A percentile compares a stretch with the other conserved stretches of the same genome.
Evolutionary conservation across 2,888 invertebrate species (phyloP).

Genomic region (Pollenia amentaria): DNA sequence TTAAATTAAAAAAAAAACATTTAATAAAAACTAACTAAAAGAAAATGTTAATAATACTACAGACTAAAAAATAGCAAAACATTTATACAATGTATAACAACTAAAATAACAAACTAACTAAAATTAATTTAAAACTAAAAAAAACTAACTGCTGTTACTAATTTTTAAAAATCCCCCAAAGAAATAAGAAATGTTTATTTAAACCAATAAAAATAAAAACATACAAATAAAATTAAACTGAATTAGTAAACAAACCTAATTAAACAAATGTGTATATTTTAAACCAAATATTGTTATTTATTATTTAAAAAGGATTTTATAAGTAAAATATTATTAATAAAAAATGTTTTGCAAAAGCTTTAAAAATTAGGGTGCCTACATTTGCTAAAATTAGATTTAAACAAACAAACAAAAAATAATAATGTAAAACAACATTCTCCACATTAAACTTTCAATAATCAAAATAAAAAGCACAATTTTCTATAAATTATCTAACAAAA

Average conservation of each 20-base stretch:
- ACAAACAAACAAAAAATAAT: constrained; percentile 61
- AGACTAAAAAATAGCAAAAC: constrained; percentile 33
- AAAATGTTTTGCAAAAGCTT: constrained; percentile 85
- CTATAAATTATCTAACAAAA: background rate
- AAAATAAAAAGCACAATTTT: constrained; percentile 28
- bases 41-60: constrained; percentile 55
- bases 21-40: constrained; percentile 52
- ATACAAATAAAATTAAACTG: constrained; percentile 48
- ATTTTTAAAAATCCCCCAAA: constrained; percentile 57
- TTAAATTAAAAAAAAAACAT: constrained; percentile 20
- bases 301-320: constrained; percentile 76
- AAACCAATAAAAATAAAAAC: constrained; percentile 50
- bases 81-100: constrained; percentile 31
- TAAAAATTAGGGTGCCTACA: constrained; percentile 85
- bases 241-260: constrained; percentile 37
- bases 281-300: constrained; percentile 71
- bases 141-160: constrained; percentile 41
- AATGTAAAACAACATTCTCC: constrained; percentile 18
- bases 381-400: constrained; percentile 84
- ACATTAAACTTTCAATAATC: constrained; percentile 9
- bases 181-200: constrained; percentile 67
- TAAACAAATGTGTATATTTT: constrained; percentile 64
- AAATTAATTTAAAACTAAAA: constrained; percentile 42
- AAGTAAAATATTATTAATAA: constrained; percentile 81
- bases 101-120: constrained; percentile 36